Percentiles rank a stretch among this genome's conserved stretches.
Conservation (phyloP, 2,888 invertebrate species). For the Papilio gigon region DNA sequence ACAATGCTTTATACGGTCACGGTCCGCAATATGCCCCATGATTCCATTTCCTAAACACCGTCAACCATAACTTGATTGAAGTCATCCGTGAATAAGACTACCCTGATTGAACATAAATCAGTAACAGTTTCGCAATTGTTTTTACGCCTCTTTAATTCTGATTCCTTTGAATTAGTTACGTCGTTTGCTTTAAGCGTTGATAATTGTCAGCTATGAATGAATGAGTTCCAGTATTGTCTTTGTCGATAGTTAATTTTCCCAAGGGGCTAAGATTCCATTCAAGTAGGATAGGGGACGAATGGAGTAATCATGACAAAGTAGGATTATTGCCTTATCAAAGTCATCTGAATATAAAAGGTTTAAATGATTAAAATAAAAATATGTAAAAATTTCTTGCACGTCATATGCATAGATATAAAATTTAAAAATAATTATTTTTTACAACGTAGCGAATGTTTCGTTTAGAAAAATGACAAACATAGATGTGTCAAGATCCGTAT, state of each 20-base stretch:
- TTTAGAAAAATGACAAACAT: slow-evolving; percentile 65
- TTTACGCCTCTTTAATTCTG: slow-evolving; percentile 71
- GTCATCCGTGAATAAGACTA: slow-evolving; percentile 63
- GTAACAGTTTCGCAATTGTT: slow-evolving; percentile 77
- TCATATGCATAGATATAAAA: no score
- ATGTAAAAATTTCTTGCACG: neutral
- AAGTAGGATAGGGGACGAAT: neutral
- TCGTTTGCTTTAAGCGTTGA: slow-evolving; percentile 31
- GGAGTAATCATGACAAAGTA: neutral
- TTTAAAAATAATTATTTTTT: slow-evolving; percentile 4
- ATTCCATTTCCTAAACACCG: slow-evolving; percentile 62
- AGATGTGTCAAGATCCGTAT: slow-evolving; percentile 75
- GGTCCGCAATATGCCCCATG: slow-evolving; percentile 61
- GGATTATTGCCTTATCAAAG: neutral
- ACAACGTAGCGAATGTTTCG: slow-evolving; percentile 45
- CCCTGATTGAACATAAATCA: slow-evolving; percentile 63
- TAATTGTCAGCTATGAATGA: slow-evolving; percentile 26
- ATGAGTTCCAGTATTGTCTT: neutral
- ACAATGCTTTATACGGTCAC: slow-evolving; percentile 71
- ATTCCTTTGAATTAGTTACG: slow-evolving; percentile 57
- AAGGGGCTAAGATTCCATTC: neutral
- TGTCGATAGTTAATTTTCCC: neutral
- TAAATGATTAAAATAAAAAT: no score
- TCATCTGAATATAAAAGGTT: neutral
- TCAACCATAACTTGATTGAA: slow-evolving; percentile 67